A percentile compares a stretch with the other conserved stretches of the same genome.
Conservation (phyloP, 2,888 invertebrate genomes). For the Clistopyga incitator region DNA sequence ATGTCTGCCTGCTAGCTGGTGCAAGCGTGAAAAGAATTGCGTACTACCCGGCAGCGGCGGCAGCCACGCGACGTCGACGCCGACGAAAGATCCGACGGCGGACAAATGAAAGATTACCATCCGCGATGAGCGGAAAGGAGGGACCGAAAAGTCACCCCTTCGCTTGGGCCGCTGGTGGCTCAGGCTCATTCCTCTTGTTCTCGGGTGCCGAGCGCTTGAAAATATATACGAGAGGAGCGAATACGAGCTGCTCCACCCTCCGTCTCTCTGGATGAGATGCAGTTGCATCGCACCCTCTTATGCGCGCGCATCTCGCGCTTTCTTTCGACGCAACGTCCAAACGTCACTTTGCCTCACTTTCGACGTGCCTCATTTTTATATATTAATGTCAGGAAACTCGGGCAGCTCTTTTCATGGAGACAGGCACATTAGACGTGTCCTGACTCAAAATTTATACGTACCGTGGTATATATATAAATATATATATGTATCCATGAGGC, state of each 20-base stretch:
- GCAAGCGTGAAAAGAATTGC: slow-evolving; percentile 76
- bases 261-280: slow-evolving; percentile 49
- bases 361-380: no score
- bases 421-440: no score
- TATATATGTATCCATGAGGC: no score
- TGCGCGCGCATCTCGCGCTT: slow-evolving; percentile 1
- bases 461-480: no score
- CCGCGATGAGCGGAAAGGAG: slow-evolving; percentile 41
- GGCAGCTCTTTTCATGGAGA: no score
- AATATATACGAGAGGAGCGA: slow-evolving; percentile 37
- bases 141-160: slow-evolving; percentile 34
- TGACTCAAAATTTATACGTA: no score
- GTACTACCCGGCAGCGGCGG: slow-evolving; percentile 42
- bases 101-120: slow-evolving; percentile 75
- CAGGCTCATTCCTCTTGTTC: slow-evolving; percentile 38
- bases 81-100: slow-evolving; percentile 68
- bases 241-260: slow-evolving; percentile 42
- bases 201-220: slow-evolving; percentile 20
- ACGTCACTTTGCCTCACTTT: not conserved
- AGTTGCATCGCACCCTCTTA: slow-evolving; percentile 47
- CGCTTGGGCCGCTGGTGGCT: slow-evolving; percentile 15
- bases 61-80: slow-evolving; percentile 41
- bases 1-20: slow-evolving; percentile 64
- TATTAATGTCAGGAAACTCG: no score
- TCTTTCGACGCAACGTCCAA: slow-evolving; percentile 19